Conservation (phyloP, 2,888 invertebrate species). For the Rhingia rostrata region DNA sequence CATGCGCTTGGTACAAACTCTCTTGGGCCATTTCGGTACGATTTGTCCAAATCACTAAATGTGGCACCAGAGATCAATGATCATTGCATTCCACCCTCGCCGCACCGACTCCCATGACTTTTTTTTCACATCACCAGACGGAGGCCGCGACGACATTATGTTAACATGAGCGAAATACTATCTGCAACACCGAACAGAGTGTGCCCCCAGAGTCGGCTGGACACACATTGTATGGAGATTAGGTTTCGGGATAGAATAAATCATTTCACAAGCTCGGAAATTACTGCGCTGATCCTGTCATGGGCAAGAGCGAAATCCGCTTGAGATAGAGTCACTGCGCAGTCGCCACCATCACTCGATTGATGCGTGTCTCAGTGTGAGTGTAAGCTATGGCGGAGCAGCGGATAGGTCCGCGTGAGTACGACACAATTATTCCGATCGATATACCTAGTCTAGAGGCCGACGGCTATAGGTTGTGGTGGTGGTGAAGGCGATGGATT, state of each 20-base stretch:
- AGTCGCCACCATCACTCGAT: constrained; percentile 16
- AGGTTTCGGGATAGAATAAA: constrained; percentile 62
- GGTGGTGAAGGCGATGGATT: constrained; percentile 15
- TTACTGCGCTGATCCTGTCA: constrained; percentile 49
- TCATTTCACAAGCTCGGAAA: constrained; percentile 68
- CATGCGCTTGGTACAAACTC: constrained; percentile 24
- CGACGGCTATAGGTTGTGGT: not conserved
- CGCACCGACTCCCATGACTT: constrained; percentile 38
- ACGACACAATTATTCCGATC: constrained; percentile 36
- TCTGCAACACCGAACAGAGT: constrained; percentile 8
- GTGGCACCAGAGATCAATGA: constrained; percentile 74
- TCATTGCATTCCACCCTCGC: constrained; percentile 55
- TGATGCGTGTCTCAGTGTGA: constrained; percentile 53
- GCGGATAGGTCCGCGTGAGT: not conserved
- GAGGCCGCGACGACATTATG: constrained; percentile 58
- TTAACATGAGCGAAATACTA: constrained; percentile 63
- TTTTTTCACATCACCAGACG: constrained; percentile 50
- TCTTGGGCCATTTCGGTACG: constrained; percentile 55
- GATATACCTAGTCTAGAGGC: constrained; percentile 18
- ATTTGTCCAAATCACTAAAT: constrained; percentile 74
- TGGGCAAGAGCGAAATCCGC: constrained; percentile 11
- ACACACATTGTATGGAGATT: constrained; percentile 63
- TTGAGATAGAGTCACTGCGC: constrained; percentile 52
- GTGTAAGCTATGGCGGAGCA: constrained; percentile 34
- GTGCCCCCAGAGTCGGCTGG: constrained; percentile 33